A percentile compares a stretch with the other conserved stretches of the same genome.
phyloP scores from a whole-genome alignment of 2,888 invertebrate genomes.

The Penaeus monodon region DNA sequence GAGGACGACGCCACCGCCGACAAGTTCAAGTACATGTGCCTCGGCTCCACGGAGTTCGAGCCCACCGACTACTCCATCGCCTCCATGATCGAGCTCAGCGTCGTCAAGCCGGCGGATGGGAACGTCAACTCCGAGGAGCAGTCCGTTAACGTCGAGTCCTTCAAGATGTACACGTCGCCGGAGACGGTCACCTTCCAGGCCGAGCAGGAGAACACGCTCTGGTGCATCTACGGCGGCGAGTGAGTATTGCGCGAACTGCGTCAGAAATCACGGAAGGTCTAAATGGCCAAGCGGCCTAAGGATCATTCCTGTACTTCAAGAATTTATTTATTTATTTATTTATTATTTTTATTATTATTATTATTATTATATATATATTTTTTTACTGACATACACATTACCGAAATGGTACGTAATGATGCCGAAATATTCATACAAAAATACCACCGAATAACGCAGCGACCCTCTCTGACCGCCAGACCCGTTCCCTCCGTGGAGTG shows the following conservation, averaged over 20 bases:
- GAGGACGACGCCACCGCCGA: conserved; percentile 43
- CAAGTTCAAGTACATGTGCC: conserved; percentile 56
- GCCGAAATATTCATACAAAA: not conserved
- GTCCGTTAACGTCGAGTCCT: conserved; percentile 58
- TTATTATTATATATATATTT: too few relatives aligned
- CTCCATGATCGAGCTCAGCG: conserved; percentile 43
- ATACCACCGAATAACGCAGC: not conserved
- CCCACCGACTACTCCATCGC: conserved; percentile 60
- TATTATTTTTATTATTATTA: too few relatives aligned
- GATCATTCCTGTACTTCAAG: too few relatives aligned
- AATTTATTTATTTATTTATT: too few relatives aligned
- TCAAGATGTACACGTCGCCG: conserved; percentile 57
- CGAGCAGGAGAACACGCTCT: conserved; percentile 40
- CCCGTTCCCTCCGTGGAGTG: conserved; percentile 52
- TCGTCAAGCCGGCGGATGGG: conserved; percentile 46
- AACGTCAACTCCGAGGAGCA: conserved; percentile 30
- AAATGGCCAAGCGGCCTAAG: too few relatives aligned
- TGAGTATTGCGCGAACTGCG: conserved; percentile 21
- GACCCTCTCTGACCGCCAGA: conserved; percentile 11
- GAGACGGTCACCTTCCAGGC: conserved; percentile 38
- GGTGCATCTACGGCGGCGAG: conserved; percentile 65
- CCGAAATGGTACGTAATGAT: too few relatives aligned
- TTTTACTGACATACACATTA: too few relatives aligned
- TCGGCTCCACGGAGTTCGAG: conserved; percentile 44
- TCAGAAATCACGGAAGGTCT: too few relatives aligned